Evolutionary conservation across 2,888 invertebrate species (phyloP), one percentile per base, ranked within the genome.

Genomic region (Heteromurus nitidus): DNA sequence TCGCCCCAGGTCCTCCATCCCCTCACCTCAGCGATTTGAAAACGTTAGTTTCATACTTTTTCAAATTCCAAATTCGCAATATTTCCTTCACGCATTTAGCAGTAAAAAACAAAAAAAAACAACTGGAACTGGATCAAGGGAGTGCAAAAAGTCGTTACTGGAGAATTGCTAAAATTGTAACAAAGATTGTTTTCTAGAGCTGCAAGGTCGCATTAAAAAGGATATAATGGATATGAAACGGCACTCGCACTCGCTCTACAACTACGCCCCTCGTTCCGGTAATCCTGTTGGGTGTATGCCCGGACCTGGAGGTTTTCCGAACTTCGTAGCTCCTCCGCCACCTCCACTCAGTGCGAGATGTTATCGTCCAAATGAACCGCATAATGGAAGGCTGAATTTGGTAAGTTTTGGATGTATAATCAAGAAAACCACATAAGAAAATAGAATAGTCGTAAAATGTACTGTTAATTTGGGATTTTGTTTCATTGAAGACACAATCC

Each of bases 261-360:
- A 36, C 36, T 36, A 36, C 13, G 13, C 36, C 7, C 36, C 36
- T 36, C 36, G 36, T 13, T 36, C 36, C 36, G 36, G 36, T 9
- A 36, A 36, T 13, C 5, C 5, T 22, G 13, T 55, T 13, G 30
- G 18, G n/a, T 3, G 62, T 2, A 20, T 7, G 55, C 18, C 20
- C 13, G 44, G n/a, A n/a, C n/a, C 55, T 62, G 74, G 74, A 74
- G 24, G 64, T 74, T 42, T 65, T 55, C 2, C 7, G 58, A 58
- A 20, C 22, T 26, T 20, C 22, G 13, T 36, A 13, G 13, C 7
- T 36, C 13, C 36, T 5, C 36, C 5, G 7, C 13, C 55, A 58
- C 24, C 16, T 36, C 36, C 36, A 26, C 50, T 11, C 7, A n/a
- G 50, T 13, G 36, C 36, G 36, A 13, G 36, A 13, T 36, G 36